Percentiles rank a stretch among this genome's conserved stretches.
Evolutionary conservation across 2,888 invertebrate genomes (phyloP).

Genomic region (Willowsia nigromaculata): DNA sequence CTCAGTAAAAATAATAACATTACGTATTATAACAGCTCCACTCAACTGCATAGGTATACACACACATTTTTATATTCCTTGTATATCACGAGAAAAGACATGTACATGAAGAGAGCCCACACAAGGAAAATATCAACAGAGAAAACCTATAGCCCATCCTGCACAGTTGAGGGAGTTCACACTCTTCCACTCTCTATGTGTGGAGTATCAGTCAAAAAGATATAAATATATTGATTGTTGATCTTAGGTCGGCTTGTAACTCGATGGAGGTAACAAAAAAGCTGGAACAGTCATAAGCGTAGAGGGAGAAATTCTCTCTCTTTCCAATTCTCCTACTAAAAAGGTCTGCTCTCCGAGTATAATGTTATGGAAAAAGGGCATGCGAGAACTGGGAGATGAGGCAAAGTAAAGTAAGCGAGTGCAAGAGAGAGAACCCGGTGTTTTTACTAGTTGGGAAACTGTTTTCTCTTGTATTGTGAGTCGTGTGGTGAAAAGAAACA

Average conservation of each 20-base stretch:
- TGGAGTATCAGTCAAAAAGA: background rate
- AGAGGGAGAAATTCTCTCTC: background rate
- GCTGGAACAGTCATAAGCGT: background rate
- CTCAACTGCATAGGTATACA: background rate
- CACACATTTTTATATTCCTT: background rate
- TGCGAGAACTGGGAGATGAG: constrained; percentile 20
- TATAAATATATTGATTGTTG: constrained; percentile 78
- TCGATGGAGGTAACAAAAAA: constrained; percentile 69
- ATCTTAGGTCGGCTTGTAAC: constrained; percentile 79
- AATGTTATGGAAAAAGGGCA: constrained; percentile 59
- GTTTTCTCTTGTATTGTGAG: constrained; percentile 79
- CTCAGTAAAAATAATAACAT: constrained; percentile 47
- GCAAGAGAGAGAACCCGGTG: constrained; percentile 81
- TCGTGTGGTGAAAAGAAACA: constrained; percentile 81
- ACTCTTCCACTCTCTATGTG: background rate
- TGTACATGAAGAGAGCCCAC: constrained; percentile 11
- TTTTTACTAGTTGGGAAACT: constrained; percentile 81
- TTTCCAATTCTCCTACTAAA: no score
- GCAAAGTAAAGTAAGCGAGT: constrained; percentile 78
- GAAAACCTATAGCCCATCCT: background rate
- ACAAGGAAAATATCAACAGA: constrained; percentile 24
- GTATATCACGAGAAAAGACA: background rate
- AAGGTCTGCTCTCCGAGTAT: background rate
- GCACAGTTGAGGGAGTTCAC: constrained; percentile 17
- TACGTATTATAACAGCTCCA: constrained; percentile 18